A percentile compares a stretch with the other conserved stretches of the same genome.
phyloP scores from a whole-genome alignment of 2,888 invertebrate genomes.

The Rhingia campestris region DNA sequence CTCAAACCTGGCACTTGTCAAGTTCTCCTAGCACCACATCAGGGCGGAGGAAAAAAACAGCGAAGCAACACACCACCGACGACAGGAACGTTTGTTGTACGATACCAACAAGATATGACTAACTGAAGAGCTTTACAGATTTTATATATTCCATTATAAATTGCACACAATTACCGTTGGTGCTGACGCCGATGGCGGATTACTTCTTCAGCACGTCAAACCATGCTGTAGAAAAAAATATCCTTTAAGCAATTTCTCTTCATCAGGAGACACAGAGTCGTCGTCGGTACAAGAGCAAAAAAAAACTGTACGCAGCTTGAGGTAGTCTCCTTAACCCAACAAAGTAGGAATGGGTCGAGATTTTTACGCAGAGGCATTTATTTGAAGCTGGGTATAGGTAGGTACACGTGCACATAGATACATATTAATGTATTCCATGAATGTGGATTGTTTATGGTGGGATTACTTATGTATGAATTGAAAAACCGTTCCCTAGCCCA shows the following conservation, averaged over 20 bases:
- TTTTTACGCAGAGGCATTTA: slow-evolving; percentile 55
- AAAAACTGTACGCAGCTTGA: neutral
- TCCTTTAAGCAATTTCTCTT: slow-evolving; percentile 68
- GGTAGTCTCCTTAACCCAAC: neutral
- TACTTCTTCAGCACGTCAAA: slow-evolving; percentile 18
- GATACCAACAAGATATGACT: slow-evolving; percentile 54
- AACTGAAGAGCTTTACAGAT: slow-evolving; percentile 57
- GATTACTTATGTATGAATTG: slow-evolving; percentile 61
- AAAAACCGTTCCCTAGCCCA: slow-evolving; percentile 35
- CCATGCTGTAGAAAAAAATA: slow-evolving; percentile 38
- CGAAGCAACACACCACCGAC: neutral
- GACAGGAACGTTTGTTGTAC: slow-evolving; percentile 3
- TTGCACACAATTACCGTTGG: slow-evolving; percentile 66
- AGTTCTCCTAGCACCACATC: slow-evolving; percentile 12
- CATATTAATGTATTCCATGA: slow-evolving; percentile 58
- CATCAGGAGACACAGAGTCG: slow-evolving; percentile 18
- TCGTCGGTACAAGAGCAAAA: neutral
- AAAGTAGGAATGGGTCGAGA: slow-evolving; percentile 31
- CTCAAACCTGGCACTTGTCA: slow-evolving; percentile 25
- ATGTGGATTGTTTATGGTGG: slow-evolving; percentile 41
- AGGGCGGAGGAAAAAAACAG: slow-evolving; percentile 24
- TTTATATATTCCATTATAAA: slow-evolving; percentile 71
- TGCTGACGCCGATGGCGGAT: slow-evolving; percentile 37
- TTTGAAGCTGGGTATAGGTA: slow-evolving; percentile 47
- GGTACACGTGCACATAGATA: slow-evolving; percentile 14